These are phyloP conservation scores for Gorsachius magnificus DNA, from an alignment of 2,797 vertebrate species.

Conservation along the genomic window DNA sequence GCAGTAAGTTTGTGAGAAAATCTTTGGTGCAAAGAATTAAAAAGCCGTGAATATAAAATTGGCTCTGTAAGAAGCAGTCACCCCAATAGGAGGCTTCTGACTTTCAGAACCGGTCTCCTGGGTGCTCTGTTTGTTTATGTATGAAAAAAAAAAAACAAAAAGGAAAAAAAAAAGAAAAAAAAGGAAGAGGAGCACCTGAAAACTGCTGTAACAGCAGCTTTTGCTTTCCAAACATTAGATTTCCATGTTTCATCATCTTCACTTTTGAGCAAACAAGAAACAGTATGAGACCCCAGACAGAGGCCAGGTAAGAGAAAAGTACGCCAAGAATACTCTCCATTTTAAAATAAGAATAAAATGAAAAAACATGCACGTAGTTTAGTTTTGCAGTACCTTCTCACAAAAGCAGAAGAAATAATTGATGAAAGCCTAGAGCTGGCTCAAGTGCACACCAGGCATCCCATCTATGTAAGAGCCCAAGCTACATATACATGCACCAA, in stretches of 20 bases:
- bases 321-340: not conserved
- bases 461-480: not conserved
- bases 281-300: not conserved
- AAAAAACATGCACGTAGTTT: not conserved
- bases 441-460: not conserved
- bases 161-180: rapidly evolving
- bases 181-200: not conserved
- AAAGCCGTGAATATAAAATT: not conserved
- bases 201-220: not conserved
- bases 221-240: not conserved
- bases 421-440: not conserved
- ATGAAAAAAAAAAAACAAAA: too few relatives aligned
- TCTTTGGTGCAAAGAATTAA: not conserved
- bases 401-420: not conserved
- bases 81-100: not conserved
- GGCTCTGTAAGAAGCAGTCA: not conserved
- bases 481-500: not conserved
- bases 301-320: not conserved
- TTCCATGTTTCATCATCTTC: not conserved
- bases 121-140: not conserved
- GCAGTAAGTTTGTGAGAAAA: not conserved
- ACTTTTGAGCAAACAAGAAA: not conserved
- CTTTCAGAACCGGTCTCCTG: not conserved
- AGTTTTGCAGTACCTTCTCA: not conserved
- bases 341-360: not conserved